phyloP scores from a whole-genome alignment of 1,140 invertebrate species.

The Drosophila pseudoananassae region DNA sequence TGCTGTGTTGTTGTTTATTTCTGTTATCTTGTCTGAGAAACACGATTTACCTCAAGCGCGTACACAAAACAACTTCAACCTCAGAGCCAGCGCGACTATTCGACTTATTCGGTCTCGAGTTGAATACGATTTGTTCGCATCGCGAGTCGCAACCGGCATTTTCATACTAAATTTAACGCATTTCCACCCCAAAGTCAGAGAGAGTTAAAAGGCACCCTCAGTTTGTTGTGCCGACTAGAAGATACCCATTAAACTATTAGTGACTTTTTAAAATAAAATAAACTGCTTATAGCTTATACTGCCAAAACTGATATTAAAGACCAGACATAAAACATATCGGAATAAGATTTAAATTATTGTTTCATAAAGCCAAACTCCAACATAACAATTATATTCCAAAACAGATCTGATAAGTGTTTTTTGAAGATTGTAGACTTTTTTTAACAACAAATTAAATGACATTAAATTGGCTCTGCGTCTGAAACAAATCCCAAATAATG shows the following conservation, averaged over 20 bases:
- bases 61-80: constrained; percentile 30
- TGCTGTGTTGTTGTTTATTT: constrained; percentile 45
- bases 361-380: no score
- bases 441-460: no score
- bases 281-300: no score
- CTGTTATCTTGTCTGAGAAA: constrained; percentile 25
- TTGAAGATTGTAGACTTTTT: no score
- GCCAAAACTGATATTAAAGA: no score
- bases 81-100: constrained; percentile 1
- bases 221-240: background rate
- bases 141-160: constrained; percentile 36
- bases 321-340: no score
- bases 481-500: no score
- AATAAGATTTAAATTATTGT: no score
- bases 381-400: no score
- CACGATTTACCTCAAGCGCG: constrained; percentile 38
- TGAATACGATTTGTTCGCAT: constrained; percentile 28
- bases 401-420: no score
- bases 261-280: no score
- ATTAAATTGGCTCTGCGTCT: no score
- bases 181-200: constrained; percentile 37
- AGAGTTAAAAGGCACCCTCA: background rate
- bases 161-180: constrained; percentile 39
- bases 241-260: background rate
- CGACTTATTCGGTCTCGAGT: constrained; percentile 11